Evolutionary conservation across 1,140 invertebrate genomes (phyloP), one percentile per base, ranked within the genome.

Genomic region (Drosophila ohnishii): DNA sequence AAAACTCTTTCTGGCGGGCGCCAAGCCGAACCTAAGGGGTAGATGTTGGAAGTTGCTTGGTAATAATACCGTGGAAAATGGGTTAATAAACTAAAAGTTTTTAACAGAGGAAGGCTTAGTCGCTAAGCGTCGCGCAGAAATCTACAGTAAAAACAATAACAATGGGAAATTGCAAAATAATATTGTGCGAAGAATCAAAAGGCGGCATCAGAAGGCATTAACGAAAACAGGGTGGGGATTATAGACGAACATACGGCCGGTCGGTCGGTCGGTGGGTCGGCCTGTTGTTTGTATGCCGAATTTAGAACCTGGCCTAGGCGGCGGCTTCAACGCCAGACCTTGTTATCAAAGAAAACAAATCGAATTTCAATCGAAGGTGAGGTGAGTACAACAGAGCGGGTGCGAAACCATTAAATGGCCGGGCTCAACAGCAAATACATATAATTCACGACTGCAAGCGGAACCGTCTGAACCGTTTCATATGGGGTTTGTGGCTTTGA

Each of bases 31-130:
- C 22, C 35, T 16, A 47, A 42, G 53, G 19, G 28, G 64, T 35
- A 40, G 58, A 50, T 34, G 62, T 34, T 13, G 53, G 53, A 42
- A 44, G 28, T 35, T 42, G 44, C 34, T 25, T 28, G 44, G 35
- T 65, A 73, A 79, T 79, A 72, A 70, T 60, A 74, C 44, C 83
- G 76, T 88, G 83, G 83, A 87, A 87, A 87, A 83, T 88, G 72
- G 83, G 83, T 79, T 83, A 73, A 66, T 73, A 69, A 87, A 67
- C 50, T 77, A 59, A 61, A 60, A 61, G 50, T 50, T 75, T 55
- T 75, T 65, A 75, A 28, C 28, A 1, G 44, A 6, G 19, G 11
- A n/a, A 14, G 19, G 22, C 39, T 53, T 35, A 7, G 11, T 4
- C 5, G 32, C 34, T 61, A 63, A 48, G 51, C 69, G 71, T 55